Conservation (phyloP, 2,888 invertebrate genomes). For the Limnephilus lunatus region DNA sequence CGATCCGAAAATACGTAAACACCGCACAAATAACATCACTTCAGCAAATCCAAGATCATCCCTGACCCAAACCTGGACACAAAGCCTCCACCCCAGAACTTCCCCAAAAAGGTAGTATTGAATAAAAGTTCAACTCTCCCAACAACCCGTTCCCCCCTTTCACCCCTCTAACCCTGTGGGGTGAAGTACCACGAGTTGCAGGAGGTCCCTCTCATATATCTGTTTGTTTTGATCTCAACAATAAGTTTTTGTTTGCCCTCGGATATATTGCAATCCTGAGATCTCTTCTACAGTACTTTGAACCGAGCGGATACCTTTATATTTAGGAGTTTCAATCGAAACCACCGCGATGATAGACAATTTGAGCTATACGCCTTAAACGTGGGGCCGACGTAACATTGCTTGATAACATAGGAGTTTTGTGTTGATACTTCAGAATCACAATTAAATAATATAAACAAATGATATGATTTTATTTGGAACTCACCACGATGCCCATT, state of each 20-base stretch:
- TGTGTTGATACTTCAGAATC: background rate
- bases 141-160: background rate
- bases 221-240: slow-evolving; percentile 66
- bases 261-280: slow-evolving; percentile 64
- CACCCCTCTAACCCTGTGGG: background rate
- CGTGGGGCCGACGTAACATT: background rate
- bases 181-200: slow-evolving; percentile 3
- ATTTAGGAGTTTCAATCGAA: slow-evolving; percentile 37
- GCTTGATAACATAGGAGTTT: background rate
- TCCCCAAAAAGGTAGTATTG: slow-evolving; percentile 44
- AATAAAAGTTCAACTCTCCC: slow-evolving; percentile 38
- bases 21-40: slow-evolving; percentile 38
- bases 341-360: background rate
- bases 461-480: background rate
- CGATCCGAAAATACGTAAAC: slow-evolving; percentile 22
- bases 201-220: slow-evolving; percentile 56
- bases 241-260: slow-evolving; percentile 65
- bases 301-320: slow-evolving; percentile 30
- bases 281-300: slow-evolving; percentile 51
- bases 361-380: background rate
- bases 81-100: slow-evolving; percentile 34
- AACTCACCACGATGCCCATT: background rate
- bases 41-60: slow-evolving; percentile 53
- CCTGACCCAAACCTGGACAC: slow-evolving; percentile 25
- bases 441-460: background rate